Conservation (phyloP, 2,113 vertebrate species). For the Xiphorhynchus elegans region DNA sequence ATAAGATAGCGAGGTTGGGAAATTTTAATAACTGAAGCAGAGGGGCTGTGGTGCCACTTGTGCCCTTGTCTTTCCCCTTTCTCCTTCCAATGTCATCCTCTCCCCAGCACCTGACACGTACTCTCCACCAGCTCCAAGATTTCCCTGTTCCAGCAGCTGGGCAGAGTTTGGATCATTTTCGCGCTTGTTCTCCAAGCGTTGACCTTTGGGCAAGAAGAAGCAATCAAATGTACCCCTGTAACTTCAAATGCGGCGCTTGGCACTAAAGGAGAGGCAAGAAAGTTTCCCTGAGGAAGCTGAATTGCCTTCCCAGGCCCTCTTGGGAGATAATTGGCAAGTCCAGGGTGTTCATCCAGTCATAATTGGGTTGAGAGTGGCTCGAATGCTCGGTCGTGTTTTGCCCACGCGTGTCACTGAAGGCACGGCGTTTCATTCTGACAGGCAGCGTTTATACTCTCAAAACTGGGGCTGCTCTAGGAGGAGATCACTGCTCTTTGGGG, state of each 20-base stretch:
- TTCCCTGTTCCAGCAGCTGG: not conserved
- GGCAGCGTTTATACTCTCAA: not conserved
- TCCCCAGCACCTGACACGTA: not conserved
- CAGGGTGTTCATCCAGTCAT: not conserved
- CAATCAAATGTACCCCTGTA: not conserved
- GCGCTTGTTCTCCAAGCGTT: not conserved
- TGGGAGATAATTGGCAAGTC: not conserved
- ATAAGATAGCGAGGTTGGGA: not conserved
- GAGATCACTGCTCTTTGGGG: not conserved
- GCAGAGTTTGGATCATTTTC: not conserved
- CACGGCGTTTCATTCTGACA: not conserved
- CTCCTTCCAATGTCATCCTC: not conserved
- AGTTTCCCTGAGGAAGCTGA: constrained; percentile 9
- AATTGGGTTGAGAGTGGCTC: not conserved
- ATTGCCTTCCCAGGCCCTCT: not conserved
- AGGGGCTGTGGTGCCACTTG: not conserved
- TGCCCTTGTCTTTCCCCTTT: not conserved
- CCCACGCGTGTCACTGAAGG: not conserved
- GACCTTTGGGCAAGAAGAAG: constrained; percentile 33
- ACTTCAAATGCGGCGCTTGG: not conserved
- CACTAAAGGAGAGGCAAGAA: not conserved
- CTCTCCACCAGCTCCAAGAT: not conserved
- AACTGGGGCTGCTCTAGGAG: not conserved
- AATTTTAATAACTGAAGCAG: not conserved
- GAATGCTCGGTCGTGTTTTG: not conserved